Base-by-base conservation (phyloP, 1,140 invertebrate species). In the Zaprionus nigranus region DNA sequence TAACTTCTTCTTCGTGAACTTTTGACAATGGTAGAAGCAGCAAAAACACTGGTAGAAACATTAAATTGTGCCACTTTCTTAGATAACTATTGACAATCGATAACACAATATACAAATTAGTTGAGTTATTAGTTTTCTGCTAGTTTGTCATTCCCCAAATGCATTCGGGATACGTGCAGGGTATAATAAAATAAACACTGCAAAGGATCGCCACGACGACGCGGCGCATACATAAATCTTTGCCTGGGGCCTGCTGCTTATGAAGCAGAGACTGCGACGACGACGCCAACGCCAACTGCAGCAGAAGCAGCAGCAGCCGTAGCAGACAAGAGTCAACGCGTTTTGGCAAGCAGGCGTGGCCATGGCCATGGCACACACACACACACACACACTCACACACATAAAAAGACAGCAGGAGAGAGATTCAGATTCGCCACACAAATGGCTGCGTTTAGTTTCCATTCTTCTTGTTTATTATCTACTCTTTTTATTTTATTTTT, bases 111-210 rank as follows among this genome's bases (percentile, higher is more conserved):
- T n/a, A 40, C 2, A 15, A 17, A 46, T 51, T 11, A 9, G 9
- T 49, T 22, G 3, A 49, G 12, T 22, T 20, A 13, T 13, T 51
- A 12, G 11, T 11, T 24, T 24, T 51, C 7, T 30, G 5, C 20
- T 51, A 51, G 17, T 22, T 20, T 4, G 11, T 9, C 46, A 51
- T 24, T 22, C 46, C 46, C 20, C 46, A 12, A 20, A 51, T 51
- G 20, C 11, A 13, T 12, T 12, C 20, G 7, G 11, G 4, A 3
- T 11, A 49, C 57, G 15, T 22, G 20, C 43, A 64, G 73, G 67
- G 67, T 64, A 75, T 82, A 80, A 80, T 80, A 80, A 82, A 86
- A 78, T 87, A 87, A 87, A 87, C 83, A 87, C 79, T 61, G 61
- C 79, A 34, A 67, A 72, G 77, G 82, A 78, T 79, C 72, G 75